These are phyloP conservation scores for Raphicerus campestris DNA, from an alignment of 2,113 vertebrate species.

Conservation along the genomic window DNA sequence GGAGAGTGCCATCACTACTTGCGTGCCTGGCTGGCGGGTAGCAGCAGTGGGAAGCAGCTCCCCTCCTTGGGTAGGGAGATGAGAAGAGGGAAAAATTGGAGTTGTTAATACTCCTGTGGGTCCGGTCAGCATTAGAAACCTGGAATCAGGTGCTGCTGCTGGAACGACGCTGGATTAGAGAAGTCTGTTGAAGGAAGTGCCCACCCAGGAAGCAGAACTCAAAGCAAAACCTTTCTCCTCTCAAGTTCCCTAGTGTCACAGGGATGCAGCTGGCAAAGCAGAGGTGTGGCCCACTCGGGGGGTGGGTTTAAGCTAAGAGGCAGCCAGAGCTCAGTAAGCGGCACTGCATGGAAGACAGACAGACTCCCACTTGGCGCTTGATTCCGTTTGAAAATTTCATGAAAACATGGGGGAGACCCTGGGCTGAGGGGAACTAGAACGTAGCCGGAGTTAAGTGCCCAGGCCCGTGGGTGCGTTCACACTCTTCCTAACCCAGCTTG, in stretches of 20 bases:
- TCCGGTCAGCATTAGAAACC: neutral
- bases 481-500: neutral
- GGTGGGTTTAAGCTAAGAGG: neutral
- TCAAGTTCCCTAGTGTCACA: neutral
- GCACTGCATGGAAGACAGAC: neutral
- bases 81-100: neutral
- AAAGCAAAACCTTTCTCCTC: neutral
- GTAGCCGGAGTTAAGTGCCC: neutral
- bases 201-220: neutral
- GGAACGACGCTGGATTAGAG: neutral
- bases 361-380: neutral
- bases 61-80: neutral
- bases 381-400: neutral
- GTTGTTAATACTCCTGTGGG: neutral
- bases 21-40: neutral
- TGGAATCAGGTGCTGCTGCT: neutral
- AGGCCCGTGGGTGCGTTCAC: neutral
- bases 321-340: rapidly evolving
- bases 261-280: neutral
- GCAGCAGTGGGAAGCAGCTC: neutral
- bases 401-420: neutral
- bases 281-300: neutral
- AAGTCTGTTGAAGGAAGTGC: neutral
- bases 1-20: too few species aligned
- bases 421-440: neutral